Conservation (phyloP, 1,140 invertebrate species). For the Drosophila eugracilis region DNA sequence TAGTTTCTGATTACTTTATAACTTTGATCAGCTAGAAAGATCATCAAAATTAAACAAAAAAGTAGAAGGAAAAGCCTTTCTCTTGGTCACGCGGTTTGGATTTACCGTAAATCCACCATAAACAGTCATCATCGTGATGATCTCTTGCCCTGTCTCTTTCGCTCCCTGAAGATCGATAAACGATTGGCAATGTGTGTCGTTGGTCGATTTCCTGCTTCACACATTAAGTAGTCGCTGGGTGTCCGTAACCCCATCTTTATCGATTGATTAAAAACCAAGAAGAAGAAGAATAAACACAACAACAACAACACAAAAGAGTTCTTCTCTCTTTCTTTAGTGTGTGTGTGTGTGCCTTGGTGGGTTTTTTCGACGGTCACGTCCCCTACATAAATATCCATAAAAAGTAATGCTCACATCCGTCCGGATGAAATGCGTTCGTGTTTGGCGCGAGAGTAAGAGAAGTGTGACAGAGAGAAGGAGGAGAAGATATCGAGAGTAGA, state of each 20-base stretch:
- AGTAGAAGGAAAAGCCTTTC: not conserved
- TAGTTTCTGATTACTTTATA: too few relatives aligned
- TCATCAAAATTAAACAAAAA: too few relatives aligned
- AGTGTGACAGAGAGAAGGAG: not conserved
- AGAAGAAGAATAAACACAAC: too few relatives aligned
- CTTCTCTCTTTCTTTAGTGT: constrained; percentile 1
- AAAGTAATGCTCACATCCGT: constrained; percentile 80
- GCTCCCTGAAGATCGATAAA: constrained; percentile 25
- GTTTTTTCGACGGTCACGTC: constrained; percentile 70
- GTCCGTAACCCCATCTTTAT: constrained; percentile 19
- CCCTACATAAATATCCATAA: constrained; percentile 78
- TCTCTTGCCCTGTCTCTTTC: constrained; percentile 5
- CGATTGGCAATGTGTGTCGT: constrained; percentile 20
- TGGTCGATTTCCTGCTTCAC: constrained; percentile 39
- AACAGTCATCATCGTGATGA: constrained; percentile 30
- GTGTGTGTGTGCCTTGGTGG: not conserved
- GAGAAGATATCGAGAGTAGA: constrained; percentile 1
- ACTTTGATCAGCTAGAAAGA: too few relatives aligned
- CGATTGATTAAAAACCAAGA: constrained; percentile 3
- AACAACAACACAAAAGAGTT: constrained; percentile 19
- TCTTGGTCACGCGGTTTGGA: constrained; percentile 7
- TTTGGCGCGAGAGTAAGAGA: constrained; percentile 37
- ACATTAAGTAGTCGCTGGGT: constrained; percentile 47
- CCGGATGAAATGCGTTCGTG: constrained; percentile 70
- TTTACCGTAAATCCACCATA: constrained; percentile 28